A percentile compares a stretch with the other conserved stretches of the same genome.
Conservation (phyloP, 2,888 invertebrate genomes). For the Luffia ferchaultella region DNA sequence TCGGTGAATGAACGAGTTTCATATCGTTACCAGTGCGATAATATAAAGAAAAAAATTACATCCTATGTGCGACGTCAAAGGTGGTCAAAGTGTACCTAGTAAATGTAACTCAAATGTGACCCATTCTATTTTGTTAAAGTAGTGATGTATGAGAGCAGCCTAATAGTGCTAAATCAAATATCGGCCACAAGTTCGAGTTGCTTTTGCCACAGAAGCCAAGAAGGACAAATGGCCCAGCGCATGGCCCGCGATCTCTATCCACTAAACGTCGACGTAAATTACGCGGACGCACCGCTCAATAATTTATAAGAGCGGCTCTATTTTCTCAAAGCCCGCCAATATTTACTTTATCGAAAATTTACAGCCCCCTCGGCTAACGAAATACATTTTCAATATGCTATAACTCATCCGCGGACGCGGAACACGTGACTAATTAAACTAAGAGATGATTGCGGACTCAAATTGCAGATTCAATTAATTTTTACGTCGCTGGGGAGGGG, state of each 20-base stretch:
- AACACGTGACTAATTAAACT: slow-evolving; percentile 42
- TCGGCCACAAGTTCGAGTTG: too few species aligned
- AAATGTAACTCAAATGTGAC: too few species aligned
- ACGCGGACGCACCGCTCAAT: slow-evolving; percentile 5
- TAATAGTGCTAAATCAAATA: too few species aligned
- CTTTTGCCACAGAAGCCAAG: too few species aligned
- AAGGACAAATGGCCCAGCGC: too few species aligned
- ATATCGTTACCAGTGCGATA: too few species aligned
- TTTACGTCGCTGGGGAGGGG: slow-evolving; percentile 16
- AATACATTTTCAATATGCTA: slow-evolving; percentile 30
- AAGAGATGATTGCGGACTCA: slow-evolving; percentile 30
- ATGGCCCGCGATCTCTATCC: background rate
- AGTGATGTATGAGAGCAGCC: too few species aligned
- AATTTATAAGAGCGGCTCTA: slow-evolving; percentile 6
- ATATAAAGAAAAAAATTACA: too few species aligned
- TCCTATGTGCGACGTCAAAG: too few species aligned
- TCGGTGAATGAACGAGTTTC: too few species aligned
- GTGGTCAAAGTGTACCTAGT: too few species aligned
- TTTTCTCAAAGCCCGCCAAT: slow-evolving; percentile 7
- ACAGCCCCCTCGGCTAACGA: slow-evolving; percentile 12
- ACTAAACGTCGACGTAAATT: slow-evolving; percentile 1
- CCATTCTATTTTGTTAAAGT: too few species aligned
- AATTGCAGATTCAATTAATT: slow-evolving; percentile 37
- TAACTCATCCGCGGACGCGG: slow-evolving; percentile 36
- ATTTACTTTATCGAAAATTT: slow-evolving; percentile 15